Evolutionary conservation across 2,797 vertebrate species (phyloP), one percentile per base, ranked within the genome.

Genomic region (Spondyliosoma cantharus): DNA sequence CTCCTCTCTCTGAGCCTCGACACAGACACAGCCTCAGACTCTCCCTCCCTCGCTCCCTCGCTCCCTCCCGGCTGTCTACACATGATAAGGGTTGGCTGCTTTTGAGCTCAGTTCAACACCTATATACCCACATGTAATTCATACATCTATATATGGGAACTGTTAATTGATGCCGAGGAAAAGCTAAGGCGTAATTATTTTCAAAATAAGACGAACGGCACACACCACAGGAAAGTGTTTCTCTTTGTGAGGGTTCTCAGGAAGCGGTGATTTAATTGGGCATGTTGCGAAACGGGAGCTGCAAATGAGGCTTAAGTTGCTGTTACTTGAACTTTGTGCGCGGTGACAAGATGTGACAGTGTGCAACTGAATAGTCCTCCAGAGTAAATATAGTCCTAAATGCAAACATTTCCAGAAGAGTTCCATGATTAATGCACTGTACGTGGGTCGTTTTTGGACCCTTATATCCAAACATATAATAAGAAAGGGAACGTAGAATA

Each of bases 31-130:
- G 46, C 45, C 32, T 65, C n/a, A 78, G 72, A 50, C 60, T 50
- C 53, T 46, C 57, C 25, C 57, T 71, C 71, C 66, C 59, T 84
- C n/a, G n/a, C n/a, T n/a, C n/a, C n/a, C n/a, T n/a, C n/a, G n/a
- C n/a, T n/a, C n/a, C n/a, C 72, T 71, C 80, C 60, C 60, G 69
- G 27, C 73, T 82, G 78, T 82, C 76, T 64, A 53, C 65, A 69
- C 71, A 74, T 69, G 76, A 87, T 84, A 82, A 87, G 76, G 59
- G 74, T 29, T 63, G 17, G 43, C n/a, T 53, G 73, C 66, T 4
- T 2, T 7, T 12, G 27, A 69, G 69, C 70, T 70, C 25, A 49
- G 59, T 65, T 71, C 29, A 77, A 27, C 14, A 37, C 32, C 57
- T 62, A 61, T 42, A 49, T 65, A 65, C 56, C 64, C 57, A 74